Conservation (phyloP, 2,113 vertebrate genomes). For the Candoia aspera region DNA sequence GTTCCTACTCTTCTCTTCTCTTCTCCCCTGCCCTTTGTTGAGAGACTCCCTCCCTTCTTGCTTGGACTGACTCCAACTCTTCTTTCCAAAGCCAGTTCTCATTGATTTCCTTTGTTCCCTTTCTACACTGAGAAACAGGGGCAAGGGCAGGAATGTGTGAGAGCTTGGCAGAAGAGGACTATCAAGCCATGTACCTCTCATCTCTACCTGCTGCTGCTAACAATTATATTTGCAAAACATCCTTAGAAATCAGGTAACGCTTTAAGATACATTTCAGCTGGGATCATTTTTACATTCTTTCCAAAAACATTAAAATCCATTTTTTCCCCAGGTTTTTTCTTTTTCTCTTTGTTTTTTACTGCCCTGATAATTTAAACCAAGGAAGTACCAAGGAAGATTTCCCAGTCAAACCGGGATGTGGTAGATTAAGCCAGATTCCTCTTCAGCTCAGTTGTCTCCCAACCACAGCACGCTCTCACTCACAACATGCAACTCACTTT, state of each 20-base stretch:
- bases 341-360: background rate
- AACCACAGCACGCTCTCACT: background rate
- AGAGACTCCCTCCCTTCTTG: background rate
- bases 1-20: background rate
- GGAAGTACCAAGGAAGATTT: background rate
- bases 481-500: constrained; percentile 79
- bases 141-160: too few relatives aligned
- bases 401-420: background rate
- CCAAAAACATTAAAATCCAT: background rate
- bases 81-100: background rate
- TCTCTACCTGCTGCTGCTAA: background rate
- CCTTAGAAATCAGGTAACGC: background rate
- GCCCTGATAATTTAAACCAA: background rate
- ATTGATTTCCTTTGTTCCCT: background rate
- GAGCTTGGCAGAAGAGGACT: background rate
- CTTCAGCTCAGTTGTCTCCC: background rate
- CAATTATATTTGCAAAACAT: background rate
- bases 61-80: background rate
- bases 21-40: background rate
- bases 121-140: background rate
- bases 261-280: background rate
- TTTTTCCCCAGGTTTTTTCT: background rate
- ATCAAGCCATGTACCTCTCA: background rate
- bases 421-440: background rate
- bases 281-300: background rate